phyloP scores from a whole-genome alignment of 2,888 invertebrate genomes.

The Eupithecia dodoneata region DNA sequence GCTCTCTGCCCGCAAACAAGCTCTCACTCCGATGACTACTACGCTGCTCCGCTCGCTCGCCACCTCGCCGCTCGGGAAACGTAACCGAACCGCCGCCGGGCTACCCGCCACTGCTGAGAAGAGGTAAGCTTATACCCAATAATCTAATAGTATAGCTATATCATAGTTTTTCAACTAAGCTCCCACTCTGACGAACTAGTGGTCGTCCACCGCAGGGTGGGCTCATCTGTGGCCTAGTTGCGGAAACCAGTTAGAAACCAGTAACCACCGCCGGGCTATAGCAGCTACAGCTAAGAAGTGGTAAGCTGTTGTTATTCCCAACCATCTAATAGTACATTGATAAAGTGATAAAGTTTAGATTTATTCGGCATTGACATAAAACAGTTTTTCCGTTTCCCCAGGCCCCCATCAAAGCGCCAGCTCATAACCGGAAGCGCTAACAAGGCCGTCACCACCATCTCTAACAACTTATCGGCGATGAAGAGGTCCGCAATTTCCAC shows the following conservation, averaged over 20 bases:
- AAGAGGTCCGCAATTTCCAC: slow-evolving; percentile 76
- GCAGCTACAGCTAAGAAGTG: no score
- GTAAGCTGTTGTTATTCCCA: no score
- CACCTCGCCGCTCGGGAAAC: slow-evolving; percentile 75
- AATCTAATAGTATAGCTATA: not conserved
- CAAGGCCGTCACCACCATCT: slow-evolving; percentile 63
- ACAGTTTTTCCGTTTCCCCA: slow-evolving; percentile 54
- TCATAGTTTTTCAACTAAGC: not conserved
- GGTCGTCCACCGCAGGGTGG: no score
- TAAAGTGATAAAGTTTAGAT: slow-evolving; percentile 11
- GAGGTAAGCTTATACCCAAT: slow-evolving; percentile 52
- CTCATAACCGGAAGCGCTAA: slow-evolving; percentile 74
- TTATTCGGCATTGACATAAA: slow-evolving; percentile 44
- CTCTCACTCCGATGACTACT: slow-evolving; percentile 68
- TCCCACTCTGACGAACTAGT: no score
- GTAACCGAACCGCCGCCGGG: slow-evolving; percentile 77
- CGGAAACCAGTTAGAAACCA: no score
- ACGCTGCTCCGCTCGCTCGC: slow-evolving; percentile 70
- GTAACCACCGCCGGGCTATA: no score
- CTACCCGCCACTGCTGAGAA: slow-evolving; percentile 66
- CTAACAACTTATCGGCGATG: slow-evolving; percentile 68
- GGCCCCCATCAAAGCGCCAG: slow-evolving; percentile 71
- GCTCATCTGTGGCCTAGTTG: no score
- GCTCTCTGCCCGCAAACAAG: slow-evolving; percentile 82
- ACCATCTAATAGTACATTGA: no score